phyloP scores from a whole-genome alignment of 2,888 invertebrate genomes.

The Drosophila vallismaia region DNA sequence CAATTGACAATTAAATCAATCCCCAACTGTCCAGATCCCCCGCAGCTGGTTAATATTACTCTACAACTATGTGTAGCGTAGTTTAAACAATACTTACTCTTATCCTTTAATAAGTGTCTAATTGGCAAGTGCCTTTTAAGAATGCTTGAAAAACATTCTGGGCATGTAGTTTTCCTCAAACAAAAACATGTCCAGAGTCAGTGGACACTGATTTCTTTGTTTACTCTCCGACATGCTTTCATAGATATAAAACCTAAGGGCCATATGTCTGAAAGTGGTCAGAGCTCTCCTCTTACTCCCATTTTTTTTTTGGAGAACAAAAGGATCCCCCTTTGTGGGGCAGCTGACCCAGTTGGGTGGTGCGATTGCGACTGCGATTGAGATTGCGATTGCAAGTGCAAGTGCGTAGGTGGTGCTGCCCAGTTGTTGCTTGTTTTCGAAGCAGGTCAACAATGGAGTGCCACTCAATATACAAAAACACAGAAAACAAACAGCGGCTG shows the following conservation, averaged over 20 bases:
- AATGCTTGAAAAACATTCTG: not conserved
- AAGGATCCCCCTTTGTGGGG: constrained; percentile 2
- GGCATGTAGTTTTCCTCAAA: not conserved
- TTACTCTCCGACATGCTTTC: not conserved
- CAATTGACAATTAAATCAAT: constrained; percentile 19
- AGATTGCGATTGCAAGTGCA: constrained; percentile 8
- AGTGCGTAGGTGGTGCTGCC: constrained; percentile 22
- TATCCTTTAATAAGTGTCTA: not conserved
- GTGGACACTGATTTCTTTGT: not conserved
- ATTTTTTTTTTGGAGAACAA: not conserved
- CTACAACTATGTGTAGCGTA: no score
- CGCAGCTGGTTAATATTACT: not conserved
- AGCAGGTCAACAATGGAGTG: constrained; percentile 65
- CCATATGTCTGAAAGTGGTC: constrained; percentile 1
- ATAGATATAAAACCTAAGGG: constrained; percentile 1
- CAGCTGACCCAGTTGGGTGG: constrained; percentile 46
- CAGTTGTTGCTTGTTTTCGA: constrained; percentile 17
- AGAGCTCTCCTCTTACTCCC: not conserved
- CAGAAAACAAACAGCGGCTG: constrained; percentile 39
- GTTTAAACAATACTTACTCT: not conserved
- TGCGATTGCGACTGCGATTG: constrained; percentile 15
- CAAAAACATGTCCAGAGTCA: not conserved
- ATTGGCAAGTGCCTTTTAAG: not conserved
- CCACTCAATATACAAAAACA: constrained; percentile 63
- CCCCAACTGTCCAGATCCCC: not conserved